These are phyloP conservation scores for Lithophane semibrunnea DNA, from an alignment of 2,888 invertebrate species.

Conservation along the genomic window DNA sequence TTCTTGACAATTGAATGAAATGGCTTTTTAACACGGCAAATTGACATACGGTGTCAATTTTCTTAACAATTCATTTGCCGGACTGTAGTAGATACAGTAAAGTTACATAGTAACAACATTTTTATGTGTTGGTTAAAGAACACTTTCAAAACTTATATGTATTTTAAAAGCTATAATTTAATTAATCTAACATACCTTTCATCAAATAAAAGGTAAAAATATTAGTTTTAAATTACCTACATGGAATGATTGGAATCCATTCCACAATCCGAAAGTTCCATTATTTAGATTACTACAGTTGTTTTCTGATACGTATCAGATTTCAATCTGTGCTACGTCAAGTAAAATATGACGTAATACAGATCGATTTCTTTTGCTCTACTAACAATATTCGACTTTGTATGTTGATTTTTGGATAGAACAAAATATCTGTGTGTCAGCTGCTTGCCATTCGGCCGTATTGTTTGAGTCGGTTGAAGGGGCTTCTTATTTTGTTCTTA, in stretches of 20 bases:
- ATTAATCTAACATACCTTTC: conserved; percentile 1
- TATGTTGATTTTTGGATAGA: conserved; percentile 39
- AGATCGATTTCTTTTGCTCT: conserved; percentile 41
- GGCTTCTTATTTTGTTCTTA: conserved; percentile 2
- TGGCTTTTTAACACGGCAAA: too few species aligned
- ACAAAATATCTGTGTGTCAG: conserved; percentile 38
- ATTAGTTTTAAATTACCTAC: conserved; percentile 23
- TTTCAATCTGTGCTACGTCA: conserved; percentile 36
- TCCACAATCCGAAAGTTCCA: conserved; percentile 34
- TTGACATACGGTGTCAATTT: too few species aligned
- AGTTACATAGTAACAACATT: too few species aligned
- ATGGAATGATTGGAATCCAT: conserved; percentile 7
- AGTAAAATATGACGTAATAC: conserved; percentile 47
- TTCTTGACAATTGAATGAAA: too few species aligned
- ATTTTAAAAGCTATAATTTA: not conserved
- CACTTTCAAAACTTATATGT: not conserved
- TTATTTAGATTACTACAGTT: conserved; percentile 47
- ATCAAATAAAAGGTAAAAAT: conserved; percentile 17
- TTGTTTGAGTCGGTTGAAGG: conserved; percentile 24
- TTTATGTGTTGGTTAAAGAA: not conserved
- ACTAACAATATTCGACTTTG: conserved; percentile 36
- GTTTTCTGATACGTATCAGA: conserved; percentile 50
- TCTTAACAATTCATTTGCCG: not conserved
- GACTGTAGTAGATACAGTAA: not conserved
- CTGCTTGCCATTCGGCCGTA: conserved; percentile 32